Conservation (phyloP, 2,888 invertebrate genomes). For the Dynastes maya region DNA sequence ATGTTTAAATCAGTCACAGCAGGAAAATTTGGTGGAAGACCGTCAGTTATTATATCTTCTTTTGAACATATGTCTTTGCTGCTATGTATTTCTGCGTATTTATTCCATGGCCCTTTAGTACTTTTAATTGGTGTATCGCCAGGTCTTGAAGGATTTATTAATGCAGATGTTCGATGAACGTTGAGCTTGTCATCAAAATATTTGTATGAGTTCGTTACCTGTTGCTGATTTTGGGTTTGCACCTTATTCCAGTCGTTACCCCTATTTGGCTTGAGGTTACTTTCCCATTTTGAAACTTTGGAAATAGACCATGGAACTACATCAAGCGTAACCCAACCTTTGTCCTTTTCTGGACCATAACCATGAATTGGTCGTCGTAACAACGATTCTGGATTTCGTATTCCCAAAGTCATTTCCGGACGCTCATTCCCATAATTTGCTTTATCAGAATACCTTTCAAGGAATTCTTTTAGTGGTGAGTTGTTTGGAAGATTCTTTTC, state of each 20-base stretch:
- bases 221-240: slow-evolving; percentile 58
- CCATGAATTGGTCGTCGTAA: slow-evolving; percentile 73
- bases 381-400: slow-evolving; percentile 65
- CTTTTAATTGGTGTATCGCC: not conserved
- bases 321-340: slow-evolving; percentile 85
- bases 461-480: slow-evolving; percentile 73
- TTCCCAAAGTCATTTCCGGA: slow-evolving; percentile 12
- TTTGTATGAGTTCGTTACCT: slow-evolving; percentile 6
- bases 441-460: slow-evolving; percentile 76
- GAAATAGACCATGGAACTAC: slow-evolving; percentile 86
- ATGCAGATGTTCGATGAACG: not conserved
- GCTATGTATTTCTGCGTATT: no score
- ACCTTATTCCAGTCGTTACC: slow-evolving; percentile 69
- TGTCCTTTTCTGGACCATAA: slow-evolving; percentile 78
- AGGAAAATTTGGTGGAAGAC: slow-evolving; percentile 73
- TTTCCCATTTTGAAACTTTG: slow-evolving; percentile 86
- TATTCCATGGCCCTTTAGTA: slow-evolving; percentile 16
- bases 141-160: slow-evolving; percentile 34
- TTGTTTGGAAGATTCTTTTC: slow-evolving; percentile 72
- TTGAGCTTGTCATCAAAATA: slow-evolving; percentile 46
- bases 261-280: slow-evolving; percentile 71
- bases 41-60: slow-evolving; percentile 73
- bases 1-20: slow-evolving; percentile 5
- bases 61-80: slow-evolving; percentile 17
- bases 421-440: slow-evolving; percentile 63